Evolutionary conservation across 1,140 invertebrate genomes (phyloP).

Genomic region (Microplitis demolitor): DNA sequence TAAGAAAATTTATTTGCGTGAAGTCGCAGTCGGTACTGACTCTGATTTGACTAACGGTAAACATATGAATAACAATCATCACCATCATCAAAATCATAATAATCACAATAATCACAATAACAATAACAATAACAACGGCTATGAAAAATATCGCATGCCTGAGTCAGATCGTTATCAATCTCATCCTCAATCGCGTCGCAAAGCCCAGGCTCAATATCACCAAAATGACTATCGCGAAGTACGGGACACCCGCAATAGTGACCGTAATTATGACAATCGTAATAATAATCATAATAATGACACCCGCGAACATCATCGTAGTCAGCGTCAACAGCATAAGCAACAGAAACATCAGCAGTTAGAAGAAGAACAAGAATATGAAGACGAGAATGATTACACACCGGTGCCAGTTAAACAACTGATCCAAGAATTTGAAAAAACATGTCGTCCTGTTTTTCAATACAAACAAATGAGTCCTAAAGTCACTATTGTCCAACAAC

Average conservation of each 20-base stretch:
- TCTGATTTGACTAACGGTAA: conserved; percentile 39
- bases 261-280: not conserved
- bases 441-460: conserved; percentile 62
- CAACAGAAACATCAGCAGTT: not conserved
- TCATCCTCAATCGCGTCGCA: not conserved
- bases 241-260: not conserved
- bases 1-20: conserved; percentile 55
- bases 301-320: not conserved
- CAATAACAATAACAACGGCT: not conserved
- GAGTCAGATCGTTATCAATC: conserved; percentile 28
- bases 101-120: not conserved
- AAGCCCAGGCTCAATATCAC: not conserved
- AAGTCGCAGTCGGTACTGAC: conserved; percentile 56
- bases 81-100: not conserved
- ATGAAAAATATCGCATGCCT: conserved; percentile 41
- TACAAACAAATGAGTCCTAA: conserved; percentile 63
- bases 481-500: conserved; percentile 41
- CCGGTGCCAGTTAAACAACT: conserved; percentile 69
- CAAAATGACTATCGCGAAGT: not conserved
- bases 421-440: conserved; percentile 70
- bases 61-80: not conserved
- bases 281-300: conserved; percentile 1
- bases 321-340: not conserved
- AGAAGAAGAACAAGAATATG: conserved; percentile 21
- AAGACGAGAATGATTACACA: conserved; percentile 59